phyloP scores from a whole-genome alignment of 2,113 vertebrate species.

The Beaufortia kweichowensis region DNA sequence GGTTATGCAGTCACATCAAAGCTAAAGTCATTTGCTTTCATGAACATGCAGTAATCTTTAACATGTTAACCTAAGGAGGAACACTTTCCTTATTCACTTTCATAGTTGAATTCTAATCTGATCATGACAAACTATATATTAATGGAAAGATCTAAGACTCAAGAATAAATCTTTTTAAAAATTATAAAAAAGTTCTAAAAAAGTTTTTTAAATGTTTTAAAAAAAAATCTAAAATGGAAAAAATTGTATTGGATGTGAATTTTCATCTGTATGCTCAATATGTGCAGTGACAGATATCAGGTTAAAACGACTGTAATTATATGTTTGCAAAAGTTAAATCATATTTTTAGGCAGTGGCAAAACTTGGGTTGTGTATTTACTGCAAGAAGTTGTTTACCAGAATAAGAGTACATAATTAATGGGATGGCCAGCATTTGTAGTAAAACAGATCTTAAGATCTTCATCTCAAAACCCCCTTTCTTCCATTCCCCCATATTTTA shows the following conservation, averaged over 20 bases:
- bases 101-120: no score
- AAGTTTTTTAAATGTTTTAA: no score
- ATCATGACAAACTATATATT: no score
- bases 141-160: no score
- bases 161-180: no score
- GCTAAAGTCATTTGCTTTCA: neutral
- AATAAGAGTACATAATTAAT: neutral
- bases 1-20: neutral
- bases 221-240: no score
- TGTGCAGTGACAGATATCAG: no score
- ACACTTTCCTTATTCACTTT: no score
- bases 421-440: neutral
- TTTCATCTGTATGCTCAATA: no score
- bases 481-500: neutral
- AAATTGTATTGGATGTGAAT: no score
- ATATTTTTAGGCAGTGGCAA: neutral
- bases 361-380: neutral
- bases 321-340: neutral
- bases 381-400: neutral
- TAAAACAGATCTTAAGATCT: neutral
- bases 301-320: neutral
- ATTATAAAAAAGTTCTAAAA: no score
- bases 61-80: no score
- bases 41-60: neutral
- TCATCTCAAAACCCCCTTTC: slow-evolving; percentile 25